These are phyloP conservation scores for Thripadectes ignobilis DNA, from an alignment of 2,797 vertebrate genomes.

Conservation along the genomic window DNA sequence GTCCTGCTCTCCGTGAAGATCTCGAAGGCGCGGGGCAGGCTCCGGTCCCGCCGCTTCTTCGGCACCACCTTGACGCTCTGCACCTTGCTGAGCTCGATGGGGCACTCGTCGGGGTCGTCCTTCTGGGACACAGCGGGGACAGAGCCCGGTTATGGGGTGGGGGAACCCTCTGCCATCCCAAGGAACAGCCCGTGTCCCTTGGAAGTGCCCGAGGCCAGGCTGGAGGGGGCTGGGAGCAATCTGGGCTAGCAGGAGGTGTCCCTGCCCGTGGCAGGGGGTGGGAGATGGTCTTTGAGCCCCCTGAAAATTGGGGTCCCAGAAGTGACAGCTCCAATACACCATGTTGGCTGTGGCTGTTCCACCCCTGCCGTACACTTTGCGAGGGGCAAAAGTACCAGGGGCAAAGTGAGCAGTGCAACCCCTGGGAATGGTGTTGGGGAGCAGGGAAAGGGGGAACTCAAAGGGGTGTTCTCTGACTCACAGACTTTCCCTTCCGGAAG, in stretches of 20 bases:
- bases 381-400: fast-evolving
- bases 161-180: fast-evolving
- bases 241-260: background rate
- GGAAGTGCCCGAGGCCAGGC: fast-evolving
- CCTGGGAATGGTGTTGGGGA: background rate
- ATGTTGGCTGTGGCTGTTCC: fast-evolving
- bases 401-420: background rate
- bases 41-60: conserved; percentile 88
- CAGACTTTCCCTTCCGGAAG: conserved; percentile 92
- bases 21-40: conserved; percentile 92
- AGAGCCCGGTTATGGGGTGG: background rate
- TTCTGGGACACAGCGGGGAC: conserved; percentile 74
- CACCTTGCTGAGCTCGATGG: conserved; percentile 95
- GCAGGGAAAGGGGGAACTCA: background rate
- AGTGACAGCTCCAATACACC: background rate
- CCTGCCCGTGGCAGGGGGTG: background rate
- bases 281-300: background rate
- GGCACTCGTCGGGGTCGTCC: conserved; percentile 89
- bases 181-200: fast-evolving
- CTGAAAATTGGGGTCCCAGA: fast-evolving
- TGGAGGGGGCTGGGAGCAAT: background rate
- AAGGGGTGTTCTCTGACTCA: conserved; percentile 67
- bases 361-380: fast-evolving
- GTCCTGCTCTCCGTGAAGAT: conserved; percentile 93
- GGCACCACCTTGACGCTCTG: conserved; percentile 92